Evolutionary conservation across 2,797 vertebrate species (phyloP).

Genomic region (Luscinia megarhynchos): DNA sequence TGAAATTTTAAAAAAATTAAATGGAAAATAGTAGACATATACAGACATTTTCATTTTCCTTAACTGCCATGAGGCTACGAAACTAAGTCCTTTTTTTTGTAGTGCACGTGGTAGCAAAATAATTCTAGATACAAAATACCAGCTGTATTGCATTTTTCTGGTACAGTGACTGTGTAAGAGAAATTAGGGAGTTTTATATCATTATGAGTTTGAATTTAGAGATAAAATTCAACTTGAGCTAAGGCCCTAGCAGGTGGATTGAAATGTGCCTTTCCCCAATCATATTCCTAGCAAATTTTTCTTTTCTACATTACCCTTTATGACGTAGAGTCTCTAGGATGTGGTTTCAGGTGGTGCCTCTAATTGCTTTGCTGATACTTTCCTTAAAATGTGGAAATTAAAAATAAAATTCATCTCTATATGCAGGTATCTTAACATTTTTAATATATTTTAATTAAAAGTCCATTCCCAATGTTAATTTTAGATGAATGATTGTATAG

Average conservation of each 20-base stretch:
- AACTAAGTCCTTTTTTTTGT: neutral
- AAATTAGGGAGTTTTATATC: neutral
- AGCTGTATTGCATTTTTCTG: fast-evolving
- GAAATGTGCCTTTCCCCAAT: neutral
- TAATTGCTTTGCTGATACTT: neutral
- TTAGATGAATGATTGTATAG: neutral
- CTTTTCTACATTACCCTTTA: neutral
- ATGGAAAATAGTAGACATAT: neutral
- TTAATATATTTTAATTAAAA: neutral
- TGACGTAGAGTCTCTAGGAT: neutral
- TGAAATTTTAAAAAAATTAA: neutral
- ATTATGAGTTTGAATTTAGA: neutral
- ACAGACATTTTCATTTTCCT: neutral
- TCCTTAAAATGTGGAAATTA: neutral
- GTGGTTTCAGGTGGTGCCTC: neutral
- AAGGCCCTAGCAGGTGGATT: neutral
- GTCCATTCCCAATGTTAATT: neutral
- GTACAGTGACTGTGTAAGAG: neutral
- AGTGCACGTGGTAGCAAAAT: neutral
- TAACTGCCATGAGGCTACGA: neutral
- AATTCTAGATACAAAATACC: neutral
- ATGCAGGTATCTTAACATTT: neutral
- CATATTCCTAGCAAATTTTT: neutral
- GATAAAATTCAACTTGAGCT: neutral
- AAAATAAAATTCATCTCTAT: neutral